phyloP scores from a whole-genome alignment of 2,797 vertebrate species.

The Furcifer pardalis region DNA sequence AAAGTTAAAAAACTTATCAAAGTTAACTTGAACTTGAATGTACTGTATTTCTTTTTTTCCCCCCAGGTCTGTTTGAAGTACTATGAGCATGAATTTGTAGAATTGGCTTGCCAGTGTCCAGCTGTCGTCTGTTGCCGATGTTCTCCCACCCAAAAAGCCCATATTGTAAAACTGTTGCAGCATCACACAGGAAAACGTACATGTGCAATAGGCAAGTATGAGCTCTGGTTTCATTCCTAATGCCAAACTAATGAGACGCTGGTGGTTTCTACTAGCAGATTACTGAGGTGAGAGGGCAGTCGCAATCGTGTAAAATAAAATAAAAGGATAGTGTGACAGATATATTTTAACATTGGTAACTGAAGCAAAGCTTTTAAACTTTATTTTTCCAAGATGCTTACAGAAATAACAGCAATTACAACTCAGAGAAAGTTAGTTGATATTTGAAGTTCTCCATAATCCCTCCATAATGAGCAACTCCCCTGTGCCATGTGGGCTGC shows the following conservation, averaged over 20 bases:
- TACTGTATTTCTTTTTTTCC: slow-evolving; percentile 21
- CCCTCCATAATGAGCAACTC: not conserved
- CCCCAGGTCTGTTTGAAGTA: slow-evolving; percentile 95
- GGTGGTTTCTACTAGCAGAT: not conserved
- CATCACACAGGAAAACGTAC: slow-evolving; percentile 91
- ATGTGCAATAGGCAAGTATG: slow-evolving; percentile 90
- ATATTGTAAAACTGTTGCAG: slow-evolving; percentile 89
- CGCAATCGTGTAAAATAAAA: too few species aligned
- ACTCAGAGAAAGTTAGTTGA: not conserved
- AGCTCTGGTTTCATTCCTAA: rapidly evolving
- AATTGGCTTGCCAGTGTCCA: slow-evolving; percentile 95
- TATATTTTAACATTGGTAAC: not conserved
- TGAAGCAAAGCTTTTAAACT: not conserved
- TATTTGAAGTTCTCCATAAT: not conserved
- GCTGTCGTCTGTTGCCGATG: slow-evolving; percentile 97
- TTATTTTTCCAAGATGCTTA: not conserved
- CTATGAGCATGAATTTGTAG: slow-evolving; percentile 96
- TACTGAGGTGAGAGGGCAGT: slow-evolving; percentile 5
- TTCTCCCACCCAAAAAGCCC: slow-evolving; percentile 96
- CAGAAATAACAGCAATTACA: not conserved
- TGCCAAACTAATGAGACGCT: slow-evolving; percentile 18
- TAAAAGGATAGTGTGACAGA: too few species aligned
- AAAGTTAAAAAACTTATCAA: too few species aligned
- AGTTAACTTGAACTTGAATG: not conserved
- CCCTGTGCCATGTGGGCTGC: not conserved